Conservation (phyloP, 2,797 vertebrate genomes). For the Coregonus ussuriensis region DNA sequence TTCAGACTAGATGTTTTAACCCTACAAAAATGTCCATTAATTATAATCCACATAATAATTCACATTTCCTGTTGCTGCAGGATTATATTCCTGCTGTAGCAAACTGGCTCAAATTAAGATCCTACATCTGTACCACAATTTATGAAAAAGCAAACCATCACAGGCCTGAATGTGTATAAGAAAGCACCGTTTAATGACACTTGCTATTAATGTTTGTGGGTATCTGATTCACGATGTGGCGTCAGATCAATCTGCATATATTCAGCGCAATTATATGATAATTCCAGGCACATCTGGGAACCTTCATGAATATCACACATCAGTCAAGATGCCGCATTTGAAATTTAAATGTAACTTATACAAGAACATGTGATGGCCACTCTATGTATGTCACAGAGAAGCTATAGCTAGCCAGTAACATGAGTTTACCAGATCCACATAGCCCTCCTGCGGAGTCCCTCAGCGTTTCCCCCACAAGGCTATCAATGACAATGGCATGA, state of each 20-base stretch:
- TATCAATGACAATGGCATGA: not conserved
- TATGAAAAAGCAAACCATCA: constrained; percentile 44
- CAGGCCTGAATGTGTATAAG: constrained; percentile 30
- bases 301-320: constrained; percentile 62
- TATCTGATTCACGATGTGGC: constrained; percentile 31
- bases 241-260: constrained; percentile 65
- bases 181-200: constrained; percentile 57
- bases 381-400: not conserved
- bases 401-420: not conserved
- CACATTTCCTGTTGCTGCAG: no score
- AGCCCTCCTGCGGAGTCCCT: not conserved
- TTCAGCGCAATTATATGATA: constrained; percentile 60
- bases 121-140: not conserved
- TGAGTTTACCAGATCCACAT: not conserved
- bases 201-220: constrained; percentile 54
- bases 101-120: no score
- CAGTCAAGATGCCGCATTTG: constrained; percentile 62
- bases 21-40: no score
- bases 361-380: constrained; percentile 27
- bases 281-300: constrained; percentile 52
- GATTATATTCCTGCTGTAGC: no score
- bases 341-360: constrained; percentile 48
- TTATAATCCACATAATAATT: no score
- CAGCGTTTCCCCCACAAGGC: not conserved
- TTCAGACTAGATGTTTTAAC: no score